Base-by-base conservation (phyloP, 2,888 invertebrate species). In the Aradus depressus region DNA sequence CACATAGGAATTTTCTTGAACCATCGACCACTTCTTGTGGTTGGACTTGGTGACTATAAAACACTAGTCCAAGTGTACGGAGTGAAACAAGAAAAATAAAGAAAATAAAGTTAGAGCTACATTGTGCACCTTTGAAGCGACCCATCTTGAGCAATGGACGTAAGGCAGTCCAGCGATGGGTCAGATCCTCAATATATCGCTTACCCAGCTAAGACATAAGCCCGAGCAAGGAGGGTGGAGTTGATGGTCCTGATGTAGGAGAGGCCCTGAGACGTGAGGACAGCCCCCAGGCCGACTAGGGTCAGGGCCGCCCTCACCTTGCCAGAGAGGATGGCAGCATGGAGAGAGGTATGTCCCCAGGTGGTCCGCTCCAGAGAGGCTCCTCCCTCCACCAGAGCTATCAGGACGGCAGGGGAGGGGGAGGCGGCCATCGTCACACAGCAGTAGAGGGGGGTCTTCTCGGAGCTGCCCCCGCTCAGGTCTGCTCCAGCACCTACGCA, bases 401-500 rank as follows among this genome's bases (percentile, higher is more conserved):
- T 39, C 19, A 57, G 41, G 31, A 53, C 49, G 8, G 34, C 49
- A 28, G 45, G 31, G 16, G 50, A 44, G n/a, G 44, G 50, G 10
- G 32, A 48, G 14, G 37, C 32, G 16, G 45, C 23, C 23, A 45
- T 21, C 21, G 47, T 23, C 4, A 37, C 47, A 50, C 32, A 28
- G 39, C 52, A 28, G 45, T 50, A 22, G 76, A 72, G 74, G 1
- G 74, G 70, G 48, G 72, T 70, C 51, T 76, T 68, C 60, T 77
- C 75, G 55, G 52, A 52, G 22, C 43, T 38, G 56, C 68, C 72
- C 60, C 75, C 70, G 14, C 70, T 69, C 53, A 70, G 68, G 61
- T 76, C 76, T 3, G 71, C 70, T 60, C 72, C 70, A 21, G 76
- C 77, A 60, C 76, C 77, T 76, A 65, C 5, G 44, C 16, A 25